Base-by-base conservation (phyloP, 2,797 vertebrate genomes). In the Lagodon rhomboides region DNA sequence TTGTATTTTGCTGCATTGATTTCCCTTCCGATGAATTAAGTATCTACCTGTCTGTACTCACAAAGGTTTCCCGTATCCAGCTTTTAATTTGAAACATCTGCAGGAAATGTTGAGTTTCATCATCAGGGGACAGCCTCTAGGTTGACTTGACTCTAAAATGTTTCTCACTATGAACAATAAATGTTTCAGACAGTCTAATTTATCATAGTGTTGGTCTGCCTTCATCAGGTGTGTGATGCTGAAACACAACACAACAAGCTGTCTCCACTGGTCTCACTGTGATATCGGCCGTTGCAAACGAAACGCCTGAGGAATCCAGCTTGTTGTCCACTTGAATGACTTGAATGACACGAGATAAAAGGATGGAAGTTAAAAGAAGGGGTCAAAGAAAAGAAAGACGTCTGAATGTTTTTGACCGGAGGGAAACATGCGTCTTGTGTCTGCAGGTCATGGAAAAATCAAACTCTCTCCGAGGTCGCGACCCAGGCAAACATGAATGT, bases 401-500 rank as follows among this genome's bases (percentile, higher is more conserved):
- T 23, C 8, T 12, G 41, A 50, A 59, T 38, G 41, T 18, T 58
- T 65, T 56, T 25, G 20, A 50, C 59, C 46, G 54, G 71, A 69
- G 61, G 13, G 68, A 76, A 71, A 67, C 54, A 60, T 64, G 43
- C 5, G 16, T 49, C 25, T 41, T 12, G 49, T 54, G 73, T 69
- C 71, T 67, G 63, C 34, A 54, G 60, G 70, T 75, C 67, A 73
- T 58, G 68, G 68, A 87, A 82, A 83, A 80, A 83, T 84, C 54
- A 43, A 73, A 74, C 60, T 71, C 23, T 23, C 46, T 61, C 18
- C 5, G 54, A 83, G 87, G 88, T 87, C 72, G 9, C 27, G 79
- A 88, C 85, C 77, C 56, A 2, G 51, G 46, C 81, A 86, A 80
- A 88, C 80, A 79, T 63, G 66, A 69, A 66, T 34, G 82, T 82